Conservation (phyloP, 2,113 vertebrate species). For the Otocyon megalotis region DNA sequence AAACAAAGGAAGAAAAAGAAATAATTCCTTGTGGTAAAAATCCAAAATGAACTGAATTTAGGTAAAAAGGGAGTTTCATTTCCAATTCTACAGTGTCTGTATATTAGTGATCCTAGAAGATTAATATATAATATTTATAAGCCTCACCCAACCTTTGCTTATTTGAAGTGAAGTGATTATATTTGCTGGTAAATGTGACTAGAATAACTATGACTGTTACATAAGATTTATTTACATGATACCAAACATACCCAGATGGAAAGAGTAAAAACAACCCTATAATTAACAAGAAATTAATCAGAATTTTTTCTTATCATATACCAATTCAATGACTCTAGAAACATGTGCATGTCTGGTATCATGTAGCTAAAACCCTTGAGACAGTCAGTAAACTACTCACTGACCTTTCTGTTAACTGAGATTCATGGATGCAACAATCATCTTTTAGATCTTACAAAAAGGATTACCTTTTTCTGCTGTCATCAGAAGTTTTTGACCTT, state of each 20-base stretch:
- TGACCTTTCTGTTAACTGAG: slow-evolving; percentile 73
- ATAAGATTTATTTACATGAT: slow-evolving; percentile 13
- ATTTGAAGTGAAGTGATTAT: neutral
- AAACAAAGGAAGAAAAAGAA: neutral
- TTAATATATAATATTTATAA: neutral
- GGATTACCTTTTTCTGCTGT: slow-evolving; percentile 71
- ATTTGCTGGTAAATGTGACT: neutral
- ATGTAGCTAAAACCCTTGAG: slow-evolving; percentile 30
- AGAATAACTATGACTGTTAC: neutral
- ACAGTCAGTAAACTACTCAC: slow-evolving; percentile 57
- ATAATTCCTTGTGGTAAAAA: neutral
- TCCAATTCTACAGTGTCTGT: neutral
- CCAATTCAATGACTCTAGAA: slow-evolving; percentile 28
- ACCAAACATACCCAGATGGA: neutral
- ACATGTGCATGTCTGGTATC: neutral
- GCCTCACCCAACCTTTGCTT: neutral
- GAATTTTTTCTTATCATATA: neutral
- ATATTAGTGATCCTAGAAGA: neutral
- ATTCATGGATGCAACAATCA: neutral
- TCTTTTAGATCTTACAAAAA: slow-evolving; percentile 75
- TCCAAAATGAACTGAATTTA: neutral
- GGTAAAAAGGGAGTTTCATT: neutral
- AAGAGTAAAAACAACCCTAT: neutral
- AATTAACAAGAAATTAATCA: slow-evolving; percentile 39
- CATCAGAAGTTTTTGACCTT: slow-evolving; percentile 77